A percentile compares a stretch with the other conserved stretches of the same genome.
Evolutionary conservation across 2,888 invertebrate genomes (phyloP).

Genomic region (Dasypogon diadema): DNA sequence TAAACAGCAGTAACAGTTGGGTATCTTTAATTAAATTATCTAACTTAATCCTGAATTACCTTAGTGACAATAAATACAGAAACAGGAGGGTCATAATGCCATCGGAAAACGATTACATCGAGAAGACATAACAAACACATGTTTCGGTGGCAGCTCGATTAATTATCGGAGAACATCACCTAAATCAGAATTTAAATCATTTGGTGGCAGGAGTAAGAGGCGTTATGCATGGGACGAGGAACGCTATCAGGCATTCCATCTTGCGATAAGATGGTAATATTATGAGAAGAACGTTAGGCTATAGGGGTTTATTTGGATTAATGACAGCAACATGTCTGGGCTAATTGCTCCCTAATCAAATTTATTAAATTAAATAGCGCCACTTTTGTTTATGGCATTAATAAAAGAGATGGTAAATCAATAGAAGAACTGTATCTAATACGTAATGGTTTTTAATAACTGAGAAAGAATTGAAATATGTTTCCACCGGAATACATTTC

Average conservation of each 20-base stretch:
- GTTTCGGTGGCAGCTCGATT: slow-evolving; percentile 17
- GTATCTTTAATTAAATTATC: too few species aligned
- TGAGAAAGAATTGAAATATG: too few species aligned
- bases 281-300: not conserved
- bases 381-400: too few species aligned
- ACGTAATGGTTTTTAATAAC: too few species aligned
- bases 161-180: slow-evolving; percentile 18
- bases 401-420: too few species aligned
- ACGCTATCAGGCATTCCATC: not conserved
- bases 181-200: slow-evolving; percentile 10
- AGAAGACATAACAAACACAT: slow-evolving; percentile 15
- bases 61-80: too few species aligned
- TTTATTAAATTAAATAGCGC: slow-evolving; percentile 6
- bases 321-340: slow-evolving; percentile 21
- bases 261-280: slow-evolving; percentile 1
- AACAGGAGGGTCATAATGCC: too few species aligned
- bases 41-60: too few species aligned
- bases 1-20: too few species aligned
- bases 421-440: too few species aligned
- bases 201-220: not conserved
- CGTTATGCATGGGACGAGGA: not conserved
- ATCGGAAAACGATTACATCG: too few species aligned
- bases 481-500: too few species aligned
- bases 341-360: slow-evolving; percentile 18
- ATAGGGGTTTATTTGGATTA: slow-evolving; percentile 24